Evolutionary conservation across 2,797 vertebrate genomes (phyloP).

Genomic region (Cheirogaleus major): DNA sequence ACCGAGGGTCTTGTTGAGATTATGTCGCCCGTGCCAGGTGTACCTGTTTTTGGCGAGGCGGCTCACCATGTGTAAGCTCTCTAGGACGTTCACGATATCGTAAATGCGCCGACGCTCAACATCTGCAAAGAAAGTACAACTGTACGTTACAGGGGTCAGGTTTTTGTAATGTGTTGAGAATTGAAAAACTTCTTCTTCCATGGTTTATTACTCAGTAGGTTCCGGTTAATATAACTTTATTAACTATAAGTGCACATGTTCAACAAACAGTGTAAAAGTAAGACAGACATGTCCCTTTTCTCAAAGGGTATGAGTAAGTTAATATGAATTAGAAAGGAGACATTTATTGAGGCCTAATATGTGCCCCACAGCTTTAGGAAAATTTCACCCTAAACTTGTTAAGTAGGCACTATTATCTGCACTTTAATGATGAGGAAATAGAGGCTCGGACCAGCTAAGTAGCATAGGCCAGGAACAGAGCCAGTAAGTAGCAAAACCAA

Average conservation of each 20-base stretch:
- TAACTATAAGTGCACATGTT: not conserved
- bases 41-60: conserved; percentile 97
- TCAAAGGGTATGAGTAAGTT: not conserved
- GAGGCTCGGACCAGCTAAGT: not conserved
- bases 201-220: not conserved
- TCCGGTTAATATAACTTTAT: not conserved
- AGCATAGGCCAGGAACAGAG: not conserved
- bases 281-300: not conserved
- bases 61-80: conserved; percentile 98
- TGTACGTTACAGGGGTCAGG: not conserved
- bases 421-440: not conserved
- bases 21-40: conserved; percentile 93
- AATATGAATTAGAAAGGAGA: not conserved
- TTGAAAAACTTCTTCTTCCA: not conserved
- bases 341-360: not conserved
- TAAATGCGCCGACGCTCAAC: conserved; percentile 97
- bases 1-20: conserved; percentile 92
- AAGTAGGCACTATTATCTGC: not conserved
- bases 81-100: conserved; percentile 97
- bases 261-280: not conserved
- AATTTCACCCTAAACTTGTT: not conserved
- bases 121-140: conserved; percentile 79
- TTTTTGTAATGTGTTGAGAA: not conserved
- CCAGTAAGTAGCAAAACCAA: not conserved
- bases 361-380: not conserved